phyloP scores from a whole-genome alignment of 2,888 invertebrate species.

The Gortyna flavago region DNA sequence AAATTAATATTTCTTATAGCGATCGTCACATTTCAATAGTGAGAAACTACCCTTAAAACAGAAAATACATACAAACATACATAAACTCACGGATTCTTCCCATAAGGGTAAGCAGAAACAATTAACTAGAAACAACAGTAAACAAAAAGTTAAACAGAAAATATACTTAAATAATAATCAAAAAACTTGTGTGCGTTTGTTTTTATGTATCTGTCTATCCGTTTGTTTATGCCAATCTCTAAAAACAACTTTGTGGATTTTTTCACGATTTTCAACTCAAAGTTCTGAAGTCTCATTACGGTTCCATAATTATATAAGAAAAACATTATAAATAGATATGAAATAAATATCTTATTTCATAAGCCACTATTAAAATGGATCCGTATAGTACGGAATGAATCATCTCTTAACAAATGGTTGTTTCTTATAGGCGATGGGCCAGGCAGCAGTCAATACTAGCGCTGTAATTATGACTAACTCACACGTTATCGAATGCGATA shows the following conservation, averaged over 20 bases:
- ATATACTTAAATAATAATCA: too few species aligned
- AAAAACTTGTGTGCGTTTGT: background rate
- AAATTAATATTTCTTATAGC: too few species aligned
- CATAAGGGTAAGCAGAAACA: too few species aligned
- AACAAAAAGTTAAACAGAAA: too few species aligned
- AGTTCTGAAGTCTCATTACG: background rate
- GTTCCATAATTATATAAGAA: slow-evolving; percentile 23
- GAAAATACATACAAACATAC: background rate
- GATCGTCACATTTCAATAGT: background rate
- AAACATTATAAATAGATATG: slow-evolving; percentile 17
- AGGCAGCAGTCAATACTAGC: slow-evolving; percentile 55
- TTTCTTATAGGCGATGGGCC: slow-evolving; percentile 48
- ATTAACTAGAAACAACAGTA: too few species aligned
- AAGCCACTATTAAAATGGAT: slow-evolving; percentile 1
- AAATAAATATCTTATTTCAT: slow-evolving; percentile 38
- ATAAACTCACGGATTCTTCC: background rate
- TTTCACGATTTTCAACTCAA: background rate
- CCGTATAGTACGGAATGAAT: slow-evolving; percentile 35
- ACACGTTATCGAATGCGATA: slow-evolving; percentile 40
- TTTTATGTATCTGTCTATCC: background rate
- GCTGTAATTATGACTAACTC: slow-evolving; percentile 15
- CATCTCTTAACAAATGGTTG: slow-evolving; percentile 33
- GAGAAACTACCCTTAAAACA: background rate
- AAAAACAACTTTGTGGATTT: background rate
- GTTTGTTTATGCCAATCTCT: background rate